phyloP scores from a whole-genome alignment of 1,140 invertebrate species.

The Nasonia vitripennis region DNA sequence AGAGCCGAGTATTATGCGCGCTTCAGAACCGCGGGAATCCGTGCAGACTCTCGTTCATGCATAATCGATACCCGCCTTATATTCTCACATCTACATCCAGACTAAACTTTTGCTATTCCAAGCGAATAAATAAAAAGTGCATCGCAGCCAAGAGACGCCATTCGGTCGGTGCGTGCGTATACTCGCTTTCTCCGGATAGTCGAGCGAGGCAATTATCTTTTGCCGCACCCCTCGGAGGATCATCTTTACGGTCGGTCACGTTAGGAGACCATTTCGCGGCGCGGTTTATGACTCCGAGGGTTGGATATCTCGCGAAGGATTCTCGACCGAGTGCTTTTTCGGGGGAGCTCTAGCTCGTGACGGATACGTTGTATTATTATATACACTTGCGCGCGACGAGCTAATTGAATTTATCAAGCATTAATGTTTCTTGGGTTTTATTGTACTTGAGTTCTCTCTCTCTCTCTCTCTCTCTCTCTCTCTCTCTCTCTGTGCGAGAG shows the following conservation, averaged over 20 bases:
- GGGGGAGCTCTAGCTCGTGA: neutral
- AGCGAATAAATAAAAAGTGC: too few species aligned
- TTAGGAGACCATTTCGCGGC: constrained; percentile 51
- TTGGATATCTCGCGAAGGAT: neutral
- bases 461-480: too few species aligned
- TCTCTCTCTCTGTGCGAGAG: too few species aligned
- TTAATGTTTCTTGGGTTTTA: neutral
- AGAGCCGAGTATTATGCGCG: too few species aligned
- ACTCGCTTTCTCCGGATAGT: neutral
- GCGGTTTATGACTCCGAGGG: constrained; percentile 24
- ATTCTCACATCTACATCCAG: neutral
- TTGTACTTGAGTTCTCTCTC: too few species aligned
- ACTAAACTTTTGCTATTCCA: too few species aligned
- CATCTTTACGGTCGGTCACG: constrained; percentile 63
- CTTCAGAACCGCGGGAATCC: too few species aligned
- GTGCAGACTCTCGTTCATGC: too few species aligned
- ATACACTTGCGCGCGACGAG: neutral
- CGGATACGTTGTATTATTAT: neutral
- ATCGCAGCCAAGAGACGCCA: neutral
- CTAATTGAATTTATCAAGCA: neutral
- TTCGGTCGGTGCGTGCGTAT: neutral
- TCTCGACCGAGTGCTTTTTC: neutral
- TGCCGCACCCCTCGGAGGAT: constrained; percentile 52
- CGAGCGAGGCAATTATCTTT: constrained; percentile 60
- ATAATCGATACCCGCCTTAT: too few species aligned